These are phyloP conservation scores for Hassar affinis DNA, from an alignment of 2,113 vertebrate species.

Conservation along the genomic window DNA sequence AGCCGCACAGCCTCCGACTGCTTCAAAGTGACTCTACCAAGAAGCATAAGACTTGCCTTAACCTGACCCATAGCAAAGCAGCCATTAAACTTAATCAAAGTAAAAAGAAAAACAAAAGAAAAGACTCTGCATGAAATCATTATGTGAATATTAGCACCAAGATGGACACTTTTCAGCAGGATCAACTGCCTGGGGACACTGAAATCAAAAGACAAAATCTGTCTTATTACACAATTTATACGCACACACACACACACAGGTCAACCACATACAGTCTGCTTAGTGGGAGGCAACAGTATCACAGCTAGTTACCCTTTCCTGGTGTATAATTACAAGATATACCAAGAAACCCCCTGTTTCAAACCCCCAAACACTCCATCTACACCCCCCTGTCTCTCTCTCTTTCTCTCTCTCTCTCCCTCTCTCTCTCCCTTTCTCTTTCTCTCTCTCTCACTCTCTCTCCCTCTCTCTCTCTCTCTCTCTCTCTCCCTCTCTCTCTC, in stretches of 20 bases:
- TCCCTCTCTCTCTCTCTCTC: background rate
- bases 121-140: conserved; percentile 51
- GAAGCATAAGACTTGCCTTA: background rate
- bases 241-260: background rate
- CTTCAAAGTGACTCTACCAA: conserved; percentile 9
- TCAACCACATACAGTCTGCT: background rate
- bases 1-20: background rate
- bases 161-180: conserved; percentile 57
- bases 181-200: background rate
- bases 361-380: no score
- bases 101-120: background rate
- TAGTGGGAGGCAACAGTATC: background rate
- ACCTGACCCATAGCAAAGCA: background rate
- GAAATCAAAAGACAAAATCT: no score
- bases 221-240: background rate
- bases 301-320: background rate
- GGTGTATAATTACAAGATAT: background rate
- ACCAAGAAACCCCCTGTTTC: no score
- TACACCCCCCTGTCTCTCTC: no score
- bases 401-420: background rate
- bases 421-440: background rate
- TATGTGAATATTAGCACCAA: conserved; percentile 56
- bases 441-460: no score
- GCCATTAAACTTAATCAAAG: background rate
- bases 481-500: background rate